Base-by-base conservation (phyloP, 2,888 invertebrate species). In the Lasioglossum leucozonium region DNA sequence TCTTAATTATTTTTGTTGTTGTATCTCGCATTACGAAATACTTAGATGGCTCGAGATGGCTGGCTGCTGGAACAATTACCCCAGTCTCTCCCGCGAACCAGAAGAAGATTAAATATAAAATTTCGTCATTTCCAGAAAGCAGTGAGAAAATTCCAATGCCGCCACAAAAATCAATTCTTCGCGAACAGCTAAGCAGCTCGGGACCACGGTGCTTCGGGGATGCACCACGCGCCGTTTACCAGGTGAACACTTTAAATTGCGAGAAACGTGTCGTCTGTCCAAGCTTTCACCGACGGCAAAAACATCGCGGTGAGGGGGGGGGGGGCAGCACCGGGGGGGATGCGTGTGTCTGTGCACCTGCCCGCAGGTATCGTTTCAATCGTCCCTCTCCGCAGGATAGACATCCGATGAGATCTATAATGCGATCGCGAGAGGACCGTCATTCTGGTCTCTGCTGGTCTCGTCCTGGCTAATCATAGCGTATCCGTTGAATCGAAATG, bases 211-310 rank as follows among this genome's bases (percentile, higher is more conserved):
- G 51, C n/a, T 55, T 72, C 22, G 55, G 55, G 71, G 37, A 40
- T 58, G 30, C 69, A 75, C 30, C 42, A 22, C 44, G 40, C 40
- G 40, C 34, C 47, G 84, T 73, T 44, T 73, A 84, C 85, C 85
- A 84, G 84, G 84, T 84, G 79, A 84, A 74, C 75, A 13, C 2
- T 30, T n/a, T 18, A 72, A 76, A 81, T 81, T 81, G 81, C 77
- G 81, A 26, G 37, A 75, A 78, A 86, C 75, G 65, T n/a, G n/a
- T n/a, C 37, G 74, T 34, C 44, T 58, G 72, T n/a, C 22, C 73
- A 71, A 81, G 87, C 81, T 87, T 87, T 81, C 87, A 87, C 87
- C 77, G 55, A 5, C 71, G 74, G 77, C 71, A 80, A 81, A 85
- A 78, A 81, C 71, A 40, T 71, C 13, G 74, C n/a, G n/a, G n/a